Base-by-base conservation (phyloP, 2,888 invertebrate genomes). In the Drosophila ustulata region DNA sequence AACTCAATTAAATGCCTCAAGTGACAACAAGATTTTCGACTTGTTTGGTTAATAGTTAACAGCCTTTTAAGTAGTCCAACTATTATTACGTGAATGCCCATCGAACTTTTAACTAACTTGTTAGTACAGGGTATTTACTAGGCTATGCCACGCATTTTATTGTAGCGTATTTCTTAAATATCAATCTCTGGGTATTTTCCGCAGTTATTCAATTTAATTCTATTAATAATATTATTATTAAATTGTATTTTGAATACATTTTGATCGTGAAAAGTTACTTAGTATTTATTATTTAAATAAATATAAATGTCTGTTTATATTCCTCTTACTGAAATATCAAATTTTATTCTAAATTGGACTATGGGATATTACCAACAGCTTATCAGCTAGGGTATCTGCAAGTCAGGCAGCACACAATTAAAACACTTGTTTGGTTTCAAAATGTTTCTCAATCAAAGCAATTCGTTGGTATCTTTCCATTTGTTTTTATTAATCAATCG, bases 1-100 rank as follows among this genome's bases (percentile, higher is more conserved):
- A 61, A 49, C 56, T 61, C 37, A 75, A 74, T 75, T 65, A 57
- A 61, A 59, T 45, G 18, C 3, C 4, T 46, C 28, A 47, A 62
- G 46, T 55, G 53, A 45, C 9, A 34, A 30, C 34, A 61, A 52
- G 32, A 6, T 26, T 45, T 34, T 45, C 6, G 34, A 56, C 45
- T 32, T 45, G 32, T 13, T 32, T 26, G 3, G 3, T 45, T 55
- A 45, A 32, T 52, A 39, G 13, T 34, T 9, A 32, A 45, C 30
- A 2, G 2, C 9, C 3, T 32, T 55, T 55, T n/a, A 55, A 45
- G 45, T 32, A 32, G 3, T 5, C 5, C 13, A 55, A 23, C 13
- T 23, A 39, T 9, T n/a, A 18, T 55, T 1, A 25, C 0, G 1
- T 8, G 4, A 8, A 32, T 8, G 9, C 32, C 8, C 37, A 4